phyloP scores from a whole-genome alignment of 2,888 invertebrate species.

The Scrobipalpa costella region DNA sequence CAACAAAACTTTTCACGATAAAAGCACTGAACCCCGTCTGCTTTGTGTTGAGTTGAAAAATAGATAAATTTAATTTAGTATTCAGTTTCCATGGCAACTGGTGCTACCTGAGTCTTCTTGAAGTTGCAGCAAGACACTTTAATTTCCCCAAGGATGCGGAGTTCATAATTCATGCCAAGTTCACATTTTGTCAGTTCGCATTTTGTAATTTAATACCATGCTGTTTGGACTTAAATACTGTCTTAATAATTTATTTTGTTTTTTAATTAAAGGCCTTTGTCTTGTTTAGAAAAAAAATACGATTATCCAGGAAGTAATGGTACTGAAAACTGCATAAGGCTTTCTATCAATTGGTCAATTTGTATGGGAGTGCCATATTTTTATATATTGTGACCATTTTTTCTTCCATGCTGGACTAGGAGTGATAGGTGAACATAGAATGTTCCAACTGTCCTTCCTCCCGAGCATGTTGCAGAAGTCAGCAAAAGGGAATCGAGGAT shows the following conservation, averaged over 20 bases:
- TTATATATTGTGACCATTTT: too few relatives aligned
- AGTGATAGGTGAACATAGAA: too few relatives aligned
- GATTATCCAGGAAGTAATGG: too few relatives aligned
- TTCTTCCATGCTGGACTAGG: too few relatives aligned
- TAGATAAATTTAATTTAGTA: conserved; percentile 62
- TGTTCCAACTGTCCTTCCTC: too few relatives aligned
- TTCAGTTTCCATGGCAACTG: conserved; percentile 56
- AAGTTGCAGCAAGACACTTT: conserved; percentile 78
- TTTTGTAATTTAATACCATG: conserved; percentile 66
- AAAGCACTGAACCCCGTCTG: background rate
- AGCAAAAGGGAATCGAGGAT: too few relatives aligned
- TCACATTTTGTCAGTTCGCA: conserved; percentile 78
- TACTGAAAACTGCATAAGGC: too few relatives aligned
- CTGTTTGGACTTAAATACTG: conserved; percentile 63
- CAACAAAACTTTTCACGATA: too few relatives aligned
- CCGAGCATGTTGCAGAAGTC: too few relatives aligned
- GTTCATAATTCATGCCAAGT: conserved; percentile 78
- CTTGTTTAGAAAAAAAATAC: too few relatives aligned
- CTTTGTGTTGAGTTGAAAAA: conserved; percentile 28
- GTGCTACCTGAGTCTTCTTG: conserved; percentile 69
- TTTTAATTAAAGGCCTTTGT: conserved; percentile 54
- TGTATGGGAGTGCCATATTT: too few relatives aligned
- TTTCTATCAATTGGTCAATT: too few relatives aligned
- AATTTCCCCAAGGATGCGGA: conserved; percentile 72
- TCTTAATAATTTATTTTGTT: conserved; percentile 54